A percentile compares a stretch with the other conserved stretches of the same genome.
phyloP scores from a whole-genome alignment of 2,888 invertebrate species.

The Cryptocheilus praepositus region DNA sequence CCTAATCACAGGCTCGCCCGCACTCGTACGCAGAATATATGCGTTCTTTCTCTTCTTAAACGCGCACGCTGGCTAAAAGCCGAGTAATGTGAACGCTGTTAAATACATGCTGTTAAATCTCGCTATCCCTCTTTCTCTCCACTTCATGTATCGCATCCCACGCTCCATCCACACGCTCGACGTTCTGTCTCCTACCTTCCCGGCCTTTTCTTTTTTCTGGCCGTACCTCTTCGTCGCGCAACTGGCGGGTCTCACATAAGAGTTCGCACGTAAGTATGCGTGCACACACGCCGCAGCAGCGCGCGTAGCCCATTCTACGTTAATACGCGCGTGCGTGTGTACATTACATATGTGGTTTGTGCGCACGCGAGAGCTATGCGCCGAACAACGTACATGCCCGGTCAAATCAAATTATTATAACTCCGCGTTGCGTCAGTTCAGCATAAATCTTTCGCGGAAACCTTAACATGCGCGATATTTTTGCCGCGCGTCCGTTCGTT shows the following conservation, averaged over 20 bases:
- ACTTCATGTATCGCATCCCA: neutral
- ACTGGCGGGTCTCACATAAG: neutral
- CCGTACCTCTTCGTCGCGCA: neutral
- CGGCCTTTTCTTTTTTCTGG: neutral
- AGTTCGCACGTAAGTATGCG: neutral
- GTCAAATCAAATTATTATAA: conserved; percentile 45
- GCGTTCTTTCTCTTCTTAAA: conserved; percentile 41
- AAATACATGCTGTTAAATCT: conserved; percentile 53
- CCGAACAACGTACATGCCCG: conserved; percentile 27
- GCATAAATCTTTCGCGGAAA: no score
- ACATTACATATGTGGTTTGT: conserved; percentile 29
- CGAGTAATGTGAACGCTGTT: conserved; percentile 56
- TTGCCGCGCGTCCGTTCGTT: no score
- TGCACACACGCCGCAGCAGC: conserved; percentile 20
- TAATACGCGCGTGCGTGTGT: conserved; percentile 22
- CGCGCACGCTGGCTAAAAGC: conserved; percentile 51
- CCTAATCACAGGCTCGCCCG: conserved; percentile 71
- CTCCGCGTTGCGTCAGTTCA: neutral
- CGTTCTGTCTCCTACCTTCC: neutral
- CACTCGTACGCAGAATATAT: conserved; percentile 52
- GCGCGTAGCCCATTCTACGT: conserved; percentile 41
- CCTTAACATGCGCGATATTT: no score
- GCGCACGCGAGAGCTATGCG: conserved; percentile 32
- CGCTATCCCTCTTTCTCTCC: conserved; percentile 13
- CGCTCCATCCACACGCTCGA: conserved; percentile 9